A percentile compares a stretch with the other conserved stretches of the same genome.
These are phyloP conservation scores for Siniperca knerii DNA, from an alignment of 2,113 vertebrate genomes.

Conservation along the genomic window DNA sequence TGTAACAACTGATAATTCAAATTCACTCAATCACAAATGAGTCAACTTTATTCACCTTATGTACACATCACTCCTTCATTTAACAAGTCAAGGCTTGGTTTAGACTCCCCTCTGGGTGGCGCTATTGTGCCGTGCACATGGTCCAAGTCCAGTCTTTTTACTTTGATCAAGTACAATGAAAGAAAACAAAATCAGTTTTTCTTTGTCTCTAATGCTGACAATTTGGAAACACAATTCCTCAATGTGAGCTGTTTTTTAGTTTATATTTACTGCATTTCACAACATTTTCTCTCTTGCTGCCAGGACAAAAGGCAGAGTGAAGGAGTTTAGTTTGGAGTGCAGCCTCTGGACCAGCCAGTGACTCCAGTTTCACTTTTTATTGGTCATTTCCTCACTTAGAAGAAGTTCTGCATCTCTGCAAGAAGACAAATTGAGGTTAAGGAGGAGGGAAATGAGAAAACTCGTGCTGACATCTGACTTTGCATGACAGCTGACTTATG, in stretches of 20 bases:
- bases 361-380: constrained; percentile 38
- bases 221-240: constrained; percentile 24
- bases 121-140: not conserved
- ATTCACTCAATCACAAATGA: constrained; percentile 10
- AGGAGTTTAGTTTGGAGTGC: constrained; percentile 39
- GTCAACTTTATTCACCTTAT: not conserved
- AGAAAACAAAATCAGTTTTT: constrained; percentile 4
- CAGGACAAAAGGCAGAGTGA: constrained; percentile 20
- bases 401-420: constrained; percentile 81
- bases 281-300: constrained; percentile 9
- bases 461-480: not conserved
- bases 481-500: not conserved
- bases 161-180: constrained; percentile 6
- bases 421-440: constrained; percentile 10
- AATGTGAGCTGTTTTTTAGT: not conserved
- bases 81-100: not conserved
- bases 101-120: constrained; percentile 27
- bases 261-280: constrained; percentile 16
- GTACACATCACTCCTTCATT: not conserved
- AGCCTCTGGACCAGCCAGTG: constrained; percentile 84
- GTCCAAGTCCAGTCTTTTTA: not conserved
- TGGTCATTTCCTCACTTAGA: constrained; percentile 71
- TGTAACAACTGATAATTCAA: constrained; percentile 17
- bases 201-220: constrained; percentile 15
- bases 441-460: not conserved